Base-by-base conservation (phyloP, 2,113 vertebrate genomes). In the Colinus virginianus region DNA sequence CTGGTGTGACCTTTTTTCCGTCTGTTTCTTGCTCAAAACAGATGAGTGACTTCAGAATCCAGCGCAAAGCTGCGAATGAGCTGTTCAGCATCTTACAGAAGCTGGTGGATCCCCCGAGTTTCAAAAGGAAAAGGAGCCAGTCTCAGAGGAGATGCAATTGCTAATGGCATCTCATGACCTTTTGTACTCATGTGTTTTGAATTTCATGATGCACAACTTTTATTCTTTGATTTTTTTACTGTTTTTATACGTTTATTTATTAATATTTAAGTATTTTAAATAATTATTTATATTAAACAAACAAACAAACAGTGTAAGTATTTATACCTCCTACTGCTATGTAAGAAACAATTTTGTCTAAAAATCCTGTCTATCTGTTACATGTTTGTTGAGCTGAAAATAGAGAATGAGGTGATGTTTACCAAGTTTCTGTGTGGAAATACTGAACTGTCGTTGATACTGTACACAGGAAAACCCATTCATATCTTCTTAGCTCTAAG, bases 201-300 rank as follows among this genome's bases (percentile, higher is more conserved):
- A 21, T 70, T 67, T 53, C 45, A 16, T 19, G 63, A 68, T 64
- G 91, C 76, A 53, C 15, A 9, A 6, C 58, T 82, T 91, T 93
- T 70, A 11, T 2, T 38, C 71, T 58, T 93, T 6, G n/a, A 5
- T 70, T 4, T 22, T 70, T 66, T 90, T 49, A 86, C 69, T 93
- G 32, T 87, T 63, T 96, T 90, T 94, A 79, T 96, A 91, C 90
- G 79, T 70, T 58, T 98, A 98, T 98, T 98, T 98, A 98, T 98
- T 98, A 70, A 83, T 98, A 98, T 98, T 98, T 98, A 98, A 98
- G 36, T 90, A 62, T 78, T 94, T 96, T 85, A 90, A 94, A 92
- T 91, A 59, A 94, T 94, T 98, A 98, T 98, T 98, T 98, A 98
- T 98, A 94, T 58, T 98, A 97, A 98, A 94, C 90, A 49, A 49